Base-by-base conservation (phyloP, 2,888 invertebrate species). In the Crossocerus cetratus region DNA sequence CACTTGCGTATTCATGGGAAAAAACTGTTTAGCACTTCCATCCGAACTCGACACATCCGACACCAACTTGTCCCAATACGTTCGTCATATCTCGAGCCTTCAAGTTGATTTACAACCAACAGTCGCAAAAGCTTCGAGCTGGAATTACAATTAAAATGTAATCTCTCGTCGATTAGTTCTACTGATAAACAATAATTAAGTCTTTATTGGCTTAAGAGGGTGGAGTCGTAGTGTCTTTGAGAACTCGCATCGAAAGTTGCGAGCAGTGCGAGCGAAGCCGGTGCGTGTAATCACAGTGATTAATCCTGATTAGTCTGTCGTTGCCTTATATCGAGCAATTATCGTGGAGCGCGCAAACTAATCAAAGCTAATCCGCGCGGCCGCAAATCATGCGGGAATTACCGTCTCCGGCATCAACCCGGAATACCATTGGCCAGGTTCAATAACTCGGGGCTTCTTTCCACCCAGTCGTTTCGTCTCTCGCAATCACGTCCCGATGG, bases 1-100 rank as follows among this genome's bases (percentile, higher is more conserved):
- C 77, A 72, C 71, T 69, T 67, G 65, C 58, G 72, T 68, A 67
- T 70, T 69, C 74, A n/a, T 55, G 23, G 53, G 42, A 57, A 57
- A 58, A 62, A 66, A 63, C 8, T 32, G 8, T 32, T 32, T 32
- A 32, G 32, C 32, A 32, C 32, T 8, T 32, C 8, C 32, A 32
- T 32, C 8, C 32, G 32, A 32, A 32, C 32, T 32, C 32, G 32
- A 32, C 11, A 32, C 32, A 32, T 32, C 11, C 32, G 3, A 32
- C 11, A 8, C 32, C 32, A 32, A 32, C 8, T 4, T 32, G 8
- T 32, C 11, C 32, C 3, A 32, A 32, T 32, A 8, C 11, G 8
- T 32, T 32, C 32, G 5, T 32, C 32, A 32, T n/a, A n/a, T 32
- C 32, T 32, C 32, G 2, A 32, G 8, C 1, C 32, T 32, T 8